phyloP scores from a whole-genome alignment of 2,113 vertebrate species.

The Myrmecobius fasciatus region DNA sequence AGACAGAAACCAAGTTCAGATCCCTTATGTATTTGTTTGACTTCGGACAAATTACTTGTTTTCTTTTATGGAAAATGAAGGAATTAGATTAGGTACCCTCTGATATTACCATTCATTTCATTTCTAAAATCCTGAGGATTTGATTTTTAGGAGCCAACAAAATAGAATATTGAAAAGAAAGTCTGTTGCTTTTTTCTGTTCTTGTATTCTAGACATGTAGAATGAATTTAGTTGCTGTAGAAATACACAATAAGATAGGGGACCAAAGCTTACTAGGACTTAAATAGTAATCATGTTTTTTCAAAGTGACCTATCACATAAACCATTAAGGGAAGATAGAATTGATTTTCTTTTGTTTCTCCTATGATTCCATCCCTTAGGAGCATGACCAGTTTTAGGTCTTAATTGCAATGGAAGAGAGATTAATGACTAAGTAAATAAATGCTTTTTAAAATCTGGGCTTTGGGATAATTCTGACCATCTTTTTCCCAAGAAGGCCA shows the following conservation, averaged over 20 bases:
- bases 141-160: background rate
- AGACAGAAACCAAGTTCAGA: background rate
- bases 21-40: background rate
- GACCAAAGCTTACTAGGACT: background rate
- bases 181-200: background rate
- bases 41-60: background rate
- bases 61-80: background rate
- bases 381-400: background rate
- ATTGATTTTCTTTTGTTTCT: background rate
- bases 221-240: background rate
- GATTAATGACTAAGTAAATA: conserved; percentile 34
- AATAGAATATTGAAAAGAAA: conserved; percentile 4
- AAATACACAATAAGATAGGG: background rate
- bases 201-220: background rate
- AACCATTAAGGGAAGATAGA: background rate
- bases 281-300: background rate
- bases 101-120: background rate
- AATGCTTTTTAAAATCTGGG: conserved; percentile 50
- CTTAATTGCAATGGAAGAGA: background rate
- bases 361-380: conserved; percentile 39
- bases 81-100: background rate
- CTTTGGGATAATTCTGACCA: conserved; percentile 65
- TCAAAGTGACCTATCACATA: background rate
- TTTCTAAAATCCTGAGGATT: background rate
- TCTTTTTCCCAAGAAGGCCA: conserved; percentile 31